These are phyloP conservation scores for Malthinus seriepunctatus DNA, from an alignment of 2,888 invertebrate species.

Conservation along the genomic window DNA sequence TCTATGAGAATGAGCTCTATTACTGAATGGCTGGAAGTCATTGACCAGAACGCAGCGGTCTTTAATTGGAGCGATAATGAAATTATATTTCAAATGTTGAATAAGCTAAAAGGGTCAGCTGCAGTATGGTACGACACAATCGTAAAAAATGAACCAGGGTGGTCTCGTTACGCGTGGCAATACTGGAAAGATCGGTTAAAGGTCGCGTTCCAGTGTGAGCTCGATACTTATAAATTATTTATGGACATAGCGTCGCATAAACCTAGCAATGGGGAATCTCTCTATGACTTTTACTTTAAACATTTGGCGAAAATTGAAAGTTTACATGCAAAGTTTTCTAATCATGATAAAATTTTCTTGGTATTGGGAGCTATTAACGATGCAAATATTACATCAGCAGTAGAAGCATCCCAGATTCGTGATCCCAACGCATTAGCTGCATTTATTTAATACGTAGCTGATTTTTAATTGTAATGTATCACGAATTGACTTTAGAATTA, in stretches of 20 bases:
- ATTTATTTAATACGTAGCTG: no score
- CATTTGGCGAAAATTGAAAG: slow-evolving; percentile 28
- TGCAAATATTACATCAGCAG: slow-evolving; percentile 22
- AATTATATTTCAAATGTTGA: slow-evolving; percentile 22
- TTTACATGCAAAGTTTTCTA: slow-evolving; percentile 21
- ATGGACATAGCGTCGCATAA: slow-evolving; percentile 28
- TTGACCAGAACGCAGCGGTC: slow-evolving; percentile 19
- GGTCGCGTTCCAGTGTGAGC: slow-evolving; percentile 13
- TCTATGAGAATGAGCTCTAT: no score
- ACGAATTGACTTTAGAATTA: no score
- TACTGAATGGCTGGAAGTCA: slow-evolving; percentile 27
- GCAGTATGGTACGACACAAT: slow-evolving; percentile 28
- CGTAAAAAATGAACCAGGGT: slow-evolving; percentile 18
- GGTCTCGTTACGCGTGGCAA: slow-evolving; percentile 22
- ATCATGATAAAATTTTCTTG: slow-evolving; percentile 28
- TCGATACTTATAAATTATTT: slow-evolving; percentile 22
- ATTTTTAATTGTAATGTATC: no score
- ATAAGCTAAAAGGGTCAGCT: slow-evolving; percentile 17
- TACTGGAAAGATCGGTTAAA: slow-evolving; percentile 22
- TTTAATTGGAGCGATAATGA: slow-evolving; percentile 14
- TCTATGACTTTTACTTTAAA: slow-evolving; percentile 28
- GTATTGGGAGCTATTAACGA: slow-evolving; percentile 28
- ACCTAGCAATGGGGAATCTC: slow-evolving; percentile 16
- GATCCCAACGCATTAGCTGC: slow-evolving; percentile 20
- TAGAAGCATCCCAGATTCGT: slow-evolving; percentile 20